phyloP scores from a whole-genome alignment of 2,888 invertebrate genomes.

The Griposia aprilina region DNA sequence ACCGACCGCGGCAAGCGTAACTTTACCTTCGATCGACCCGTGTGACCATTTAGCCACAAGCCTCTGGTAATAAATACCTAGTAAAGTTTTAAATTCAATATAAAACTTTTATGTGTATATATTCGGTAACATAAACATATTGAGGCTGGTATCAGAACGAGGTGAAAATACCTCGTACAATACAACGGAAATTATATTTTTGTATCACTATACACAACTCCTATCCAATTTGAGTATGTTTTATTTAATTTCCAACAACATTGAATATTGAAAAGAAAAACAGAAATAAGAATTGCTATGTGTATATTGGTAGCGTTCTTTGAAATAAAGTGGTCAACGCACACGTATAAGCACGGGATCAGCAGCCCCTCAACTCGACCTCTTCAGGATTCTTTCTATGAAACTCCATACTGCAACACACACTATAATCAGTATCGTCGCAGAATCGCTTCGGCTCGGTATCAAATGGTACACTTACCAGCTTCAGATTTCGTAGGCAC shows the following conservation, averaged over 20 bases:
- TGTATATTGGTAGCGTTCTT: neutral
- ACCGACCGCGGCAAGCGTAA: too few species aligned
- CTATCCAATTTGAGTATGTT: neutral
- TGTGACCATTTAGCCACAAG: too few species aligned
- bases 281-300: neutral
- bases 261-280: neutral
- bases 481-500: neutral
- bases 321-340: neutral
- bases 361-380: too few species aligned
- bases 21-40: too few species aligned
- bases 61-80: too few species aligned
- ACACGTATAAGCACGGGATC: neutral
- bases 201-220: constrained; percentile 10
- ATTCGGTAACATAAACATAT: neutral
- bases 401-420: neutral
- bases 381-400: too few species aligned
- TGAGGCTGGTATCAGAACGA: neutral
- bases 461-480: neutral
- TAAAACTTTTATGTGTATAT: neutral
- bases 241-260: neutral
- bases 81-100: neutral
- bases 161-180: neutral
- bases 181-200: constrained; percentile 32
- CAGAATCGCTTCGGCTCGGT: neutral
- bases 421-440: neutral